These are phyloP conservation scores for Ochotona princeps DNA, from an alignment of 2,113 vertebrate genomes.

Conservation along the genomic window DNA sequence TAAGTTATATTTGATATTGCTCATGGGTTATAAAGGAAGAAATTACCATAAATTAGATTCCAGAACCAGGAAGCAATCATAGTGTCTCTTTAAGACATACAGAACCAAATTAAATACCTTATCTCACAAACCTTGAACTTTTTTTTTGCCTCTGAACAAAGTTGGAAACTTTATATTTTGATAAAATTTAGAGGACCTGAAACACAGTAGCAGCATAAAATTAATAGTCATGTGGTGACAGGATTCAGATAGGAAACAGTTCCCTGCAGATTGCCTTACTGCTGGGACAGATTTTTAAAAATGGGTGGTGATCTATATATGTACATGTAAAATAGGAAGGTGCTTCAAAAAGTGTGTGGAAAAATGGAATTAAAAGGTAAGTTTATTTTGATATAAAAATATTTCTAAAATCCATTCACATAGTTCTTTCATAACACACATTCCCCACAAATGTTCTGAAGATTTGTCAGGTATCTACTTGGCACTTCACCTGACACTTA, in stretches of 20 bases:
- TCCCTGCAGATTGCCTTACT: not conserved
- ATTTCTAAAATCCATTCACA: no score
- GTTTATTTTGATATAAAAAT: no score
- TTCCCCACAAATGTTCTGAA: not conserved
- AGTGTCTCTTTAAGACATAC: not conserved
- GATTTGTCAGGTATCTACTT: not conserved
- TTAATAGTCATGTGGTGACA: not conserved
- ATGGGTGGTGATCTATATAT: no score
- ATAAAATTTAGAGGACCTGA: not conserved
- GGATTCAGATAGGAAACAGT: not conserved
- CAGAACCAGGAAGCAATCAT: not conserved
- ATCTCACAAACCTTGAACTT: slow-evolving; percentile 7
- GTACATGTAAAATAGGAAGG: not conserved
- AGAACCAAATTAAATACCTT: not conserved
- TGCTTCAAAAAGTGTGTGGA: no score
- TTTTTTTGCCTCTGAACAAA: slow-evolving; percentile 46
- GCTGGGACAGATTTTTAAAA: not conserved
- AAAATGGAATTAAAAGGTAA: no score
- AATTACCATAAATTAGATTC: slow-evolving; percentile 38
- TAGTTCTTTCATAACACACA: not conserved
- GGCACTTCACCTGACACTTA: not conserved
- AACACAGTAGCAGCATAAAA: slow-evolving; percentile 27
- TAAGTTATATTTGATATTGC: not conserved
- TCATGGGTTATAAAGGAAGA: not conserved
- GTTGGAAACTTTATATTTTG: not conserved